A percentile compares a stretch with the other conserved stretches of the same genome.
phyloP scores from a whole-genome alignment of 2,113 vertebrate genomes.

The Sinocyclocheilus rhinocerous region DNA sequence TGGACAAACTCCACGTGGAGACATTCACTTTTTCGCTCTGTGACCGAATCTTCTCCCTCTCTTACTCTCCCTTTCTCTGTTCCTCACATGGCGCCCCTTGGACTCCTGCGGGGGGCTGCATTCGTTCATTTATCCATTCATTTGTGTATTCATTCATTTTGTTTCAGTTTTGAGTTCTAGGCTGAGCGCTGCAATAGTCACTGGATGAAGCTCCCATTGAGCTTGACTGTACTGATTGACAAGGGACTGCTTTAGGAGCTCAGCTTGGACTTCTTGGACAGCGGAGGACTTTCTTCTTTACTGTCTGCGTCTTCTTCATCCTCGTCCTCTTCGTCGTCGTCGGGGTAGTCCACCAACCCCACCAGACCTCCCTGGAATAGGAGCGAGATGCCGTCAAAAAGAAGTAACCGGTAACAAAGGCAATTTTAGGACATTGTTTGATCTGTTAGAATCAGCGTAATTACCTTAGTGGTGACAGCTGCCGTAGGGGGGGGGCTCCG shows the following conservation, averaged over 20 bases:
- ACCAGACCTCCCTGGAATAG: conserved; percentile 88
- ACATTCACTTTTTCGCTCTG: conserved; percentile 45
- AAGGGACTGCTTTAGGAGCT: conserved; percentile 82
- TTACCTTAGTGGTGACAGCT: conserved; percentile 95
- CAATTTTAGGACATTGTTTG: not conserved
- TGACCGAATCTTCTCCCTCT: conserved; percentile 41
- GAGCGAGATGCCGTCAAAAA: conserved; percentile 4
- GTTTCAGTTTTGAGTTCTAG: conserved; percentile 58
- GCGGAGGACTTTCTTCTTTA: conserved; percentile 89
- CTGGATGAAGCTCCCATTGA: conserved; percentile 49
- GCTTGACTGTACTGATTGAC: conserved; percentile 12
- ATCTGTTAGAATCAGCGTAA: not conserved
- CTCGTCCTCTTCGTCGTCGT: conserved; percentile 97
- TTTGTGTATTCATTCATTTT: conserved; percentile 67
- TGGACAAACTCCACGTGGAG: conserved; percentile 72
- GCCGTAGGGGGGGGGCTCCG: conserved; percentile 89
- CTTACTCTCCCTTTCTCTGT: conserved; percentile 47
- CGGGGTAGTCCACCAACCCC: conserved; percentile 97
- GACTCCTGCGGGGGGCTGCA: conserved; percentile 56
- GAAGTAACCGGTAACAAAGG: not conserved
- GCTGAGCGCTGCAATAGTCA: conserved; percentile 61
- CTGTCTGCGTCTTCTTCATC: conserved; percentile 84
- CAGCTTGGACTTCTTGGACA: conserved; percentile 96
- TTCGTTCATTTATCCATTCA: conserved; percentile 64
- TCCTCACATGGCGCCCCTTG: conserved; percentile 47